Evolutionary conservation across 2,888 invertebrate genomes (phyloP).

Genomic region (Polymixis lichenea): DNA sequence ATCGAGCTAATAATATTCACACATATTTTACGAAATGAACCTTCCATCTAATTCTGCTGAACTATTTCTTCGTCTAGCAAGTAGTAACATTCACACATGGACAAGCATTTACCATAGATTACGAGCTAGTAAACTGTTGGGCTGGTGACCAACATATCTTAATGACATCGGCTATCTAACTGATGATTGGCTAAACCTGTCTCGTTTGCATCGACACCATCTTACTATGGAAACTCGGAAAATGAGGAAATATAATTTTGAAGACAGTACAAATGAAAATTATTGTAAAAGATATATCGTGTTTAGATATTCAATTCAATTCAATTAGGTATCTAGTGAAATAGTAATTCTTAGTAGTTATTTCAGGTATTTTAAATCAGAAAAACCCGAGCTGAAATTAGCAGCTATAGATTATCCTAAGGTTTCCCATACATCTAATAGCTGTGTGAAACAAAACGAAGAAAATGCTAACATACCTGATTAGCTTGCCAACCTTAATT

Average conservation of each 20-base stretch:
- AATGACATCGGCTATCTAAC: conserved; percentile 76
- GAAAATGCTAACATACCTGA: conserved; percentile 33
- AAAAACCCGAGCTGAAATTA: not conserved
- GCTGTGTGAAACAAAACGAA: conserved; percentile 34
- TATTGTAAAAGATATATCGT: not conserved
- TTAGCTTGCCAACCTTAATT: conserved; percentile 22
- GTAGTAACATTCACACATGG: conserved; percentile 42
- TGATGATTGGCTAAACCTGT: conserved; percentile 74
- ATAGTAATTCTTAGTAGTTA: not conserved
- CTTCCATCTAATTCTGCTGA: not conserved
- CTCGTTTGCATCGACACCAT: conserved; percentile 46
- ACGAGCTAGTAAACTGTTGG: conserved; percentile 69
- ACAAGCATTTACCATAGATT: conserved; percentile 61
- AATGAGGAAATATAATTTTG: not conserved
- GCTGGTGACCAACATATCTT: conserved; percentile 74
- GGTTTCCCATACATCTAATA: not conserved
- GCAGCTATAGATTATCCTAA: not conserved
- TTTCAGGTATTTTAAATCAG: not conserved
- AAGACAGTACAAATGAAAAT: accelerated
- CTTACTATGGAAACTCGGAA: conserved; percentile 58
- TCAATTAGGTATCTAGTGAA: not conserved
- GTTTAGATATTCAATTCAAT: too few relatives aligned
- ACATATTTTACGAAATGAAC: not conserved
- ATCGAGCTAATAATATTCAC: not conserved
- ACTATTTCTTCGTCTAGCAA: conserved; percentile 8